Evolutionary conservation across 2,888 invertebrate species (phyloP), one percentile per base, ranked within the genome.

Genomic region (Invenusta paracnida): DNA sequence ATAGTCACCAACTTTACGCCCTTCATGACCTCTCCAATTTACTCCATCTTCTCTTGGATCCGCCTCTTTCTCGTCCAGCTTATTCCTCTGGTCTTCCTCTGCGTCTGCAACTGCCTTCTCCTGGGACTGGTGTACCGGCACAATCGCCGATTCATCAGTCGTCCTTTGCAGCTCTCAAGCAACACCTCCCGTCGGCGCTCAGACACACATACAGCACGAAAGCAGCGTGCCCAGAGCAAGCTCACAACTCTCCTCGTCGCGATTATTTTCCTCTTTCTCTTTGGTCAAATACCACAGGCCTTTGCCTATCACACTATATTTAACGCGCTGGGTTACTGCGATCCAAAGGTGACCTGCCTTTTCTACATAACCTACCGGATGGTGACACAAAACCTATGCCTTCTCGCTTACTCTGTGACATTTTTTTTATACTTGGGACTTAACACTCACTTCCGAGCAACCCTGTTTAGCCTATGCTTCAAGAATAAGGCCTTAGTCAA

Each of bases 271-370:
- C 85, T 85, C 23, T 79, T 85, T 25, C 83, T 85, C 81, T 79
- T 85, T 27, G 85, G 85, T 29, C 85, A 85, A 27, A 85, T 85
- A 5, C 85, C 85, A 25, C 73, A 79, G 25, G 25, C 85, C 85
- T 85, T 85, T 31, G 66, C 85, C 29, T 85, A 83, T 85, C 67
- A 79, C 67, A 85, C 29, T n/a, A 85, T 85, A 0, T 79, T 67
- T 28, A 2, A 83, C 17, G 29, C 27, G 25, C 67, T 85, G 0
- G 2, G 48, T 30, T 30, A 83, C 2, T 83, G 83, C 48, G 5
- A 17, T 48, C 48, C 5, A 48, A 17, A 48, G 17, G 31, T 27
- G 11, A 28, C 28, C 79, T n/a, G n/a, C n/a, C n/a, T n/a, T n/a
- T n/a, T n/a, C n/a, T 85, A 85, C 29, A 28, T 30, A 23, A 17